These are phyloP conservation scores for Stomatorhinus ivindoensis DNA, from an alignment of 2,113 vertebrate genomes.

Conservation along the genomic window DNA sequence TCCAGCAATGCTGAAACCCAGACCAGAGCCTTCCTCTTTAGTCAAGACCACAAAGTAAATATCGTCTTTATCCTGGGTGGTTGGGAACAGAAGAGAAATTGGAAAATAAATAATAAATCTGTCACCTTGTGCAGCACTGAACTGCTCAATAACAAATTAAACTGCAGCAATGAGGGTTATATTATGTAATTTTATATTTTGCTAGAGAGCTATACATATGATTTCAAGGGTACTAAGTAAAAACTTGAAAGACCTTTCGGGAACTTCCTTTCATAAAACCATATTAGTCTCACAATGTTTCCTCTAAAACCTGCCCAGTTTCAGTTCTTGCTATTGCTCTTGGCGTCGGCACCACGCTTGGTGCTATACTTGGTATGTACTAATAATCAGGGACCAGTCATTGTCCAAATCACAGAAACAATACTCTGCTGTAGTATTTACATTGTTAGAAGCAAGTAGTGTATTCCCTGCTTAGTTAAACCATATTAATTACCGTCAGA, in stretches of 20 bases:
- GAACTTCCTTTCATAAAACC: neutral
- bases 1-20: constrained; percentile 89
- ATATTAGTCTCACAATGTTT: neutral
- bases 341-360: neutral
- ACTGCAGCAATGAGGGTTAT: neutral
- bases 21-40: constrained; percentile 82
- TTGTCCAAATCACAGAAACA: neutral
- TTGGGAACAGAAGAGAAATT: constrained; percentile 7
- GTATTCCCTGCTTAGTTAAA: neutral
- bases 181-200: neutral
- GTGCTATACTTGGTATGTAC: neutral
- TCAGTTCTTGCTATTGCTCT: neutral
- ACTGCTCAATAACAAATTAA: neutral
- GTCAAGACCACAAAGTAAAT: constrained; percentile 73
- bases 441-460: neutral
- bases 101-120: neutral
- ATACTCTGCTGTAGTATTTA: neutral
- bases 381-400: neutral
- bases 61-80: constrained; percentile 65
- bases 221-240: constrained; percentile 9
- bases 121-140: neutral
- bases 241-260: neutral
- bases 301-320: neutral
- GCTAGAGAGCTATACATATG: neutral
- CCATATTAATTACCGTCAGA: neutral